Conservation (phyloP, 2,113 vertebrate genomes). For the Heloderma charlesbogerti region DNA sequence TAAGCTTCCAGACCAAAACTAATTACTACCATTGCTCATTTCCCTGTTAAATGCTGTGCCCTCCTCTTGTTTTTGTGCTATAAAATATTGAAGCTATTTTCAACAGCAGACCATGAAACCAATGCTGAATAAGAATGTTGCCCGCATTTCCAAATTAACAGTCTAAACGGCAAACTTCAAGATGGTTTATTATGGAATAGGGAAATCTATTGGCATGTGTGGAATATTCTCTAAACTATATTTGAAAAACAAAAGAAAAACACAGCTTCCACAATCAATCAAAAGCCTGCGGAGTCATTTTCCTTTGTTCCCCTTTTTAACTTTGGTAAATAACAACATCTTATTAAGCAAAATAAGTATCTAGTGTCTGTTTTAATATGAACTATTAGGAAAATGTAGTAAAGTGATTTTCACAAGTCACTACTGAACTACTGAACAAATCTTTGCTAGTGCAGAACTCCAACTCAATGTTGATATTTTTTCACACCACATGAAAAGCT, state of each 20-base stretch:
- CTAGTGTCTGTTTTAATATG: not conserved
- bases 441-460: not conserved
- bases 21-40: constrained; percentile 42
- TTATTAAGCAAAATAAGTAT: constrained; percentile 18
- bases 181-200: not conserved
- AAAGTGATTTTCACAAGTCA: not conserved
- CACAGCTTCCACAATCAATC: not conserved
- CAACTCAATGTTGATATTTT: not conserved
- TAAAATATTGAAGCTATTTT: constrained; percentile 45
- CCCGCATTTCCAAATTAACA: constrained; percentile 17
- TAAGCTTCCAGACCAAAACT: constrained; percentile 27
- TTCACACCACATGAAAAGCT: not conserved
- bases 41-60: constrained; percentile 31
- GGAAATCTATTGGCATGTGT: not conserved
- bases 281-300: not conserved
- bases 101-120: constrained; percentile 11
- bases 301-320: not conserved
- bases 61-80: constrained; percentile 26
- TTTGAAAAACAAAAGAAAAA: not conserved
- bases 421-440: not conserved
- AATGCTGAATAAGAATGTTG: constrained; percentile 19
- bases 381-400: not conserved
- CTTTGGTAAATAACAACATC: not conserved
- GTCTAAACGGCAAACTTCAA: constrained; percentile 3
- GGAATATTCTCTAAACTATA: not conserved